Conservation (phyloP, 53 echinoderm and acorn worm genomes). For the Paracentrotus lividus region DNA sequence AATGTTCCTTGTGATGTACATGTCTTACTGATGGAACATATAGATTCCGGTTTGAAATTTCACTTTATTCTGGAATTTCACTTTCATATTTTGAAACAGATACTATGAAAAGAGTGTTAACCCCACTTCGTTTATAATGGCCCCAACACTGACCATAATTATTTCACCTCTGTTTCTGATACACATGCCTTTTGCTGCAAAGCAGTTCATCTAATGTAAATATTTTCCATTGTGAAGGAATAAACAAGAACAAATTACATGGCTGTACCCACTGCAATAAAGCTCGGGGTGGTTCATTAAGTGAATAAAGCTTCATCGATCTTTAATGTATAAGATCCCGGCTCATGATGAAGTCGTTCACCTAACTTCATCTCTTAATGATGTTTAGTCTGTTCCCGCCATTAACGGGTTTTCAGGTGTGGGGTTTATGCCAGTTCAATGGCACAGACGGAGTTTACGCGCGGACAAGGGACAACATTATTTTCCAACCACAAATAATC, state of each 20-base stretch:
- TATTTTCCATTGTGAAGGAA: not conserved
- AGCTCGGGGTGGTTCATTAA: not conserved
- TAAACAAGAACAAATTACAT: too few species aligned
- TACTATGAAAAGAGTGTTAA: too few species aligned
- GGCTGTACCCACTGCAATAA: not conserved
- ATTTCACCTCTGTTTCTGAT: too few species aligned
- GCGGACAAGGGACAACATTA: not conserved
- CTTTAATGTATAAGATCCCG: not conserved
- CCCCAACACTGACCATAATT: too few species aligned
- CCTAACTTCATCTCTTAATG: not conserved
- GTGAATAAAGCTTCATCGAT: too few species aligned
- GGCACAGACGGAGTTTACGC: not conserved
- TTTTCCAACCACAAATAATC: not conserved
- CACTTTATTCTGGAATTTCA: too few species aligned
- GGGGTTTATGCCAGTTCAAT: not conserved
- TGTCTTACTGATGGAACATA: too few species aligned
- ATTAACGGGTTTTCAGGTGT: not conserved
- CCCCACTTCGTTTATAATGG: too few species aligned
- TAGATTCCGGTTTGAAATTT: too few species aligned
- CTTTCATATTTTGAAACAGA: too few species aligned
- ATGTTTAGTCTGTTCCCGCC: not conserved
- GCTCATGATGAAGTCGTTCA: not conserved
- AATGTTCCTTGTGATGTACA: too few species aligned
- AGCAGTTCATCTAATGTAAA: not conserved
- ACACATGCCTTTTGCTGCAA: too few species aligned